Percentiles rank a stretch among this genome's conserved stretches.
phyloP scores from a whole-genome alignment of 1,140 invertebrate species.

The Lucilia cuprina region DNA sequence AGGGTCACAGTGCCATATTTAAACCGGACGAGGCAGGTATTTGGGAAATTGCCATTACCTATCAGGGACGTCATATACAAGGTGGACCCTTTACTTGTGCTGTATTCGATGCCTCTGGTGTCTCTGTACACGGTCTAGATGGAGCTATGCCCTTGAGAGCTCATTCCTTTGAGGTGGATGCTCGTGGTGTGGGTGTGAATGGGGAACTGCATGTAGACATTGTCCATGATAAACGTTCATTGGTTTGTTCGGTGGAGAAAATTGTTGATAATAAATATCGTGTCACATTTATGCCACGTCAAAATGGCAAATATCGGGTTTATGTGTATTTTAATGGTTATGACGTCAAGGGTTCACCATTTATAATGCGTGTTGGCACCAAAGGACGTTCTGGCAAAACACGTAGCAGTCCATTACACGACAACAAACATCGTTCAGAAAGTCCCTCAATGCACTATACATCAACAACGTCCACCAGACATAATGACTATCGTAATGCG shows the following conservation, averaged over 20 bases:
- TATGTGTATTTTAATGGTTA: conserved; percentile 95
- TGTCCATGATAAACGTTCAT: conserved; percentile 80
- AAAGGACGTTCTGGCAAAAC: conserved; percentile 67
- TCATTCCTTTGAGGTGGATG: conserved; percentile 83
- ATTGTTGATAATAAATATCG: conserved; percentile 82
- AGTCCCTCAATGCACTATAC: conserved; percentile 62
- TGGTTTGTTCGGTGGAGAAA: conserved; percentile 85
- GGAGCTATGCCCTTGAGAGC: conserved; percentile 78
- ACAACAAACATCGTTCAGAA: conserved; percentile 59
- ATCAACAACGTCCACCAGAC: conserved; percentile 52
- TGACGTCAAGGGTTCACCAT: conserved; percentile 91
- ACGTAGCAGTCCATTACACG: conserved; percentile 58
- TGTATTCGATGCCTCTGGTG: conserved; percentile 93
- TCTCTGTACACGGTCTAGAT: conserved; percentile 78
- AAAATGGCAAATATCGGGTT: conserved; percentile 87
- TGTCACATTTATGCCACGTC: conserved; percentile 87
- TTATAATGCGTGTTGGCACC: conserved; percentile 79
- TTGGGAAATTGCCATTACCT: conserved; percentile 95
- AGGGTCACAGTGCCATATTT: conserved; percentile 91
- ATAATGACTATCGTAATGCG: conserved; percentile 57
- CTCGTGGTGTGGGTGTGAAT: conserved; percentile 82
- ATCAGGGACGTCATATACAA: conserved; percentile 94
- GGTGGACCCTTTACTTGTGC: conserved; percentile 97
- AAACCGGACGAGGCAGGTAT: conserved; percentile 95
- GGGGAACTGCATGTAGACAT: conserved; percentile 90